These are phyloP conservation scores for Pelusios castaneus DNA, from an alignment of 2,113 vertebrate species.

Conservation along the genomic window DNA sequence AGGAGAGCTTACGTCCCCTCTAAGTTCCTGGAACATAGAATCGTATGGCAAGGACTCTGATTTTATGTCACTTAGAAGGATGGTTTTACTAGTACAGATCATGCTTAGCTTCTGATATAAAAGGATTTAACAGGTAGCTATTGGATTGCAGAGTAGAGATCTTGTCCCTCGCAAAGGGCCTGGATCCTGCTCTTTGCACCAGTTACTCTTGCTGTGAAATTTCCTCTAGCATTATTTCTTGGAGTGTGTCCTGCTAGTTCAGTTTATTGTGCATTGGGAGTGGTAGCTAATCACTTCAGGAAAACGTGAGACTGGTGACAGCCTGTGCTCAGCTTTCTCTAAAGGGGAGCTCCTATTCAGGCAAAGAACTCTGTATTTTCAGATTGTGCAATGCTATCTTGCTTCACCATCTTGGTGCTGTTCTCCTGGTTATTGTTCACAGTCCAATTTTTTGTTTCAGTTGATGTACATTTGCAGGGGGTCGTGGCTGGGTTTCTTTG, in stretches of 20 bases:
- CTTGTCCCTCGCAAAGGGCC: neutral
- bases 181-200: neutral
- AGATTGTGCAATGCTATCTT: neutral
- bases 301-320: neutral
- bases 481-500: neutral
- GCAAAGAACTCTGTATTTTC: neutral
- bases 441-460: constrained; percentile 5
- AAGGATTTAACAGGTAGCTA: neutral
- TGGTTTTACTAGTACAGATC: no score
- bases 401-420: fast-evolving
- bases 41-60: no score
- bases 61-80: no score
- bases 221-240: neutral
- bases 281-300: neutral
- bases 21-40: neutral
- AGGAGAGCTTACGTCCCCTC: neutral
- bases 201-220: neutral
- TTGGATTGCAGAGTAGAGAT: neutral
- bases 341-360: neutral
- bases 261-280: neutral
- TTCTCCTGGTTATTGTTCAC: neutral
- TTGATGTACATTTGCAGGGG: neutral
- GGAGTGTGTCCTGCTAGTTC: neutral
- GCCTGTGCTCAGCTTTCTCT: neutral
- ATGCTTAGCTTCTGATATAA: no score